Percentiles rank a stretch among this genome's conserved stretches.
phyloP scores from a whole-genome alignment of 2,113 vertebrate genomes.

The Bungarus multicinctus region DNA sequence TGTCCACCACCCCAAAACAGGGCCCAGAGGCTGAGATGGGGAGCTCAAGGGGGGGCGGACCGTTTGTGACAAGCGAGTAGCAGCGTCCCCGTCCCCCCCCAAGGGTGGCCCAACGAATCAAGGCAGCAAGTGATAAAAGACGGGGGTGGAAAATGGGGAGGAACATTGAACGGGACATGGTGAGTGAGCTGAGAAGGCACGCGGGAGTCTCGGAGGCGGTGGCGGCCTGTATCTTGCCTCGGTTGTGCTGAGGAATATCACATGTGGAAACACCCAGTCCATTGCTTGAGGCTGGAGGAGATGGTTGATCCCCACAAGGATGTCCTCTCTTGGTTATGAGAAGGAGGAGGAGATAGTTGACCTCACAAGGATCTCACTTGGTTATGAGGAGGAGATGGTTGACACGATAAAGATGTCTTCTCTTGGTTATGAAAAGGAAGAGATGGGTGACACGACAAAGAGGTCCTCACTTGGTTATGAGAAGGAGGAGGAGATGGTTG shows the following conservation, averaged over 20 bases:
- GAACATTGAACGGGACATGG: background rate
- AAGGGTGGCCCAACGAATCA: background rate
- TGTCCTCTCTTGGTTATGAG: too few species aligned
- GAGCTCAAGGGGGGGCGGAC: background rate
- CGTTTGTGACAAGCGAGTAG: background rate
- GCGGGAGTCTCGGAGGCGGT: too few species aligned
- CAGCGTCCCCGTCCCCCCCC: too few species aligned
- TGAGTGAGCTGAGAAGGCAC: background rate
- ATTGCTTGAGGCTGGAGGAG: background rate
- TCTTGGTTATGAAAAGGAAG: background rate
- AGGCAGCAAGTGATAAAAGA: background rate
- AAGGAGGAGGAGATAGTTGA: too few species aligned
- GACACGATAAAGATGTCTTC: too few species aligned
- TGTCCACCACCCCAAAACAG: background rate
- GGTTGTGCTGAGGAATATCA: background rate
- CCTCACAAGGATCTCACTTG: too few species aligned
- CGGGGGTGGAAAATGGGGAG: rapidly evolving
- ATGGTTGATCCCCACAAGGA: background rate
- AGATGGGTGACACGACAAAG: background rate
- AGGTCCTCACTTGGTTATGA: background rate
- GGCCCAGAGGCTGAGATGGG: background rate
- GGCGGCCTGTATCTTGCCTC: background rate
- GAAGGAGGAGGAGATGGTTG: background rate
- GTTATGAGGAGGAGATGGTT: too few species aligned
- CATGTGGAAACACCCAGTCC: background rate